Base-by-base conservation (phyloP, 1,140 invertebrate genomes). In the Cydia pomonella region DNA sequence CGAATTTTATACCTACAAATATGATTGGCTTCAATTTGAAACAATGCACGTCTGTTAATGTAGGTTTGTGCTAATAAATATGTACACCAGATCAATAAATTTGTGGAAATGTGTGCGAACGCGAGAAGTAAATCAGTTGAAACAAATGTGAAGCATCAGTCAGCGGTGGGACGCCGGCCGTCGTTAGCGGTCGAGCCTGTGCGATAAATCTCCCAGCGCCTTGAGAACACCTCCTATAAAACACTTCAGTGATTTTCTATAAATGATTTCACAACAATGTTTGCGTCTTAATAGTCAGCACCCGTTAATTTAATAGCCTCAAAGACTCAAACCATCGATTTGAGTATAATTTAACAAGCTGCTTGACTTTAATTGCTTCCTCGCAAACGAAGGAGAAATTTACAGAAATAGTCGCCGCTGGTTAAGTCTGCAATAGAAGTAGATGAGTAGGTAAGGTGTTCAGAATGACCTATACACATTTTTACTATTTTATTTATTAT, bases 141-240 rank as follows among this genome's bases (percentile, higher is more conserved):
- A 92, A 92, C 88, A 90, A 91, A 92, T 92, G 89, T 87, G 82
- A 78, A 79, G 76, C 89, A 91, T 92, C 89, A 89, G 87, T 92
- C 90, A 92, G 82, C 76, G 81, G 72, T 64, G 74, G 84, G 74
- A 75, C 75, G 80, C 76, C 77, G 81, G 80, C 79, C 85, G 86
- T 87, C 88, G 88, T 91, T 91, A 89, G 88, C 81, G 89, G 89
- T 89, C 78, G 79, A 79, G 83, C 84, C 86, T 81, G 81, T 77
- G 79, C 83, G 33, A 89, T 90, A 89, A 90, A 90, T 90, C 85
- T 89, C 77, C 73, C 80, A 78, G 79, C 83, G 86, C 88, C 91
- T 91, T 90, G 86, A 88, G 87, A 88, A 87, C 87, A 81, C 75
- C 53, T 76, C 69, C 79, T 78, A 79, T 84, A 82, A 82, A 85